Percentiles rank a stretch among this genome's conserved stretches.
phyloP scores from a whole-genome alignment of 1,140 invertebrate species.

The Drosophila pachea region DNA sequence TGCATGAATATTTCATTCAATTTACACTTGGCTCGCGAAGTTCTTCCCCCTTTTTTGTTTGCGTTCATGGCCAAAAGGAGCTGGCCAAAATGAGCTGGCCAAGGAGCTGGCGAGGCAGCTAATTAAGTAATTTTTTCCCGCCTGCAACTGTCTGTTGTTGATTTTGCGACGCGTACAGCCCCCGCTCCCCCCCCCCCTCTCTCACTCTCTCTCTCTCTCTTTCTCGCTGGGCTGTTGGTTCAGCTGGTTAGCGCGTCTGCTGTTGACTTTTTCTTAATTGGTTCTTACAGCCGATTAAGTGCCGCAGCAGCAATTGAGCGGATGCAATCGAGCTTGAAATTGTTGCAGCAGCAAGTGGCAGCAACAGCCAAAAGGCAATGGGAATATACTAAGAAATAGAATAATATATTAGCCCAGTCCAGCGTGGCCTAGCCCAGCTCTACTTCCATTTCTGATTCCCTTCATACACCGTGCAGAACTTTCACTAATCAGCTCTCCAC shows the following conservation, averaged over 20 bases:
- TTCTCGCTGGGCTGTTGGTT: constrained; percentile 4
- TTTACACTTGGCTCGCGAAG: constrained; percentile 60
- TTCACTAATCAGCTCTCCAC: constrained; percentile 12
- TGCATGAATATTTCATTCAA: constrained; percentile 77
- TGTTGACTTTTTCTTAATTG: constrained; percentile 68
- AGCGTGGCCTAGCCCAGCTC: too few species aligned
- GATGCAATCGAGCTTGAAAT: constrained; percentile 60
- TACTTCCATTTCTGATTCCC: too few species aligned
- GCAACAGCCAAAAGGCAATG: constrained; percentile 4
- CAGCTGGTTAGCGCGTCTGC: constrained; percentile 48
- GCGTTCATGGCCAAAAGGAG: neutral
- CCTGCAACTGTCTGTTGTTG: constrained; percentile 35
- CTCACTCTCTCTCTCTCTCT: constrained; percentile 28
- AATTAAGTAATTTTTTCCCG: constrained; percentile 74
- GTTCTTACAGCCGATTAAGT: constrained; percentile 61
- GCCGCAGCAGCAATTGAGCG: constrained; percentile 29
- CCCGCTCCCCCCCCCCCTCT: constrained; percentile 1
- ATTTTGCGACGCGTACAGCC: constrained; percentile 39
- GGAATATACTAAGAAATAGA: neutral
- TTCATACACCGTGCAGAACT: too few species aligned
- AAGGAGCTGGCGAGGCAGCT: constrained; percentile 42
- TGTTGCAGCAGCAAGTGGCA: constrained; percentile 29
- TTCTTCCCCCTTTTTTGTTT: constrained; percentile 5
- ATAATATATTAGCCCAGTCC: too few species aligned
- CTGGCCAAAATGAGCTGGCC: constrained; percentile 21